phyloP scores from a whole-genome alignment of 2,888 invertebrate genomes.

The Drosophila kuntzei region DNA sequence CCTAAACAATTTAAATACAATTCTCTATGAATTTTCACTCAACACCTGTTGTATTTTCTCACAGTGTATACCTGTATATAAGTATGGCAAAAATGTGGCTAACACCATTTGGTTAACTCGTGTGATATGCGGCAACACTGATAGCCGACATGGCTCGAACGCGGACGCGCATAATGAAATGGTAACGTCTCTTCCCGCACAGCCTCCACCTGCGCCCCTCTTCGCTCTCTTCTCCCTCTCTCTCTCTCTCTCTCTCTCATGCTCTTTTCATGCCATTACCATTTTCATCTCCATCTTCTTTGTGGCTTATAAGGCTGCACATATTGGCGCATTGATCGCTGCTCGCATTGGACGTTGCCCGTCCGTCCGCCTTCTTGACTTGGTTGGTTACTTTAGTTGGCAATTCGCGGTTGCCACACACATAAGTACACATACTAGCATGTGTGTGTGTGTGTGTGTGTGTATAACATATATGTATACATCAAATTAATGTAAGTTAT shows the following conservation, averaged over 20 bases:
- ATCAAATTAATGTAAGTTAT: constrained; percentile 81
- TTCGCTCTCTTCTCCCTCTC: neutral
- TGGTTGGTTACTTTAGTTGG: constrained; percentile 58
- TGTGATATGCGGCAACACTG: constrained; percentile 38
- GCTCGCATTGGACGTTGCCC: constrained; percentile 45
- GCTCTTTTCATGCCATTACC: neutral
- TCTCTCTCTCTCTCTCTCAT: neutral
- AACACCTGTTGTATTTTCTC: constrained; percentile 20
- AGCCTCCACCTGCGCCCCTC: constrained; percentile 8
- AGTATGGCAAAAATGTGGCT: constrained; percentile 52
- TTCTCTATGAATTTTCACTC: neutral
- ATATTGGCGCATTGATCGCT: constrained; percentile 51
- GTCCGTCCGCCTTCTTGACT: constrained; percentile 27
- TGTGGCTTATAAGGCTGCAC: constrained; percentile 34
- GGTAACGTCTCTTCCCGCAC: constrained; percentile 46
- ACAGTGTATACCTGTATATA: constrained; percentile 27
- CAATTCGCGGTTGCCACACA: constrained; percentile 55
- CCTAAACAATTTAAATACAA: neutral
- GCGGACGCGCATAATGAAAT: constrained; percentile 61
- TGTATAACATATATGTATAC: constrained; percentile 64
- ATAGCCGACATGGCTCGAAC: constrained; percentile 28
- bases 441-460: constrained; percentile 26
- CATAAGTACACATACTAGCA: constrained; percentile 14
- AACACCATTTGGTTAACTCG: constrained; percentile 52
- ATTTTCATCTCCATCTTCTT: constrained; percentile 19